Conservation (phyloP, 2,888 invertebrate genomes). For the Leptinotarsa haldemani region DNA sequence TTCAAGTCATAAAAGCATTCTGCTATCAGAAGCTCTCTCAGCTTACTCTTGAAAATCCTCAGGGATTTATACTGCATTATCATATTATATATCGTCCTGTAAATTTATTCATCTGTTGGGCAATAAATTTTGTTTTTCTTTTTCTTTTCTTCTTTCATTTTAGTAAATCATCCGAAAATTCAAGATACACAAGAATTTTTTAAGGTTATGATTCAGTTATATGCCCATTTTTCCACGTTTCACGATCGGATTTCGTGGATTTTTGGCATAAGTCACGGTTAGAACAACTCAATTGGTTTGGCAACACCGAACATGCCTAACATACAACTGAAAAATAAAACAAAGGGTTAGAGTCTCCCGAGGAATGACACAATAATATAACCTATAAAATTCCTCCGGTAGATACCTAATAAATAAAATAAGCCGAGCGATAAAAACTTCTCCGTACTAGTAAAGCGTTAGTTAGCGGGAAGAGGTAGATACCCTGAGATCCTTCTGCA, state of each 20-base stretch:
- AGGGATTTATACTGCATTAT: too few species aligned
- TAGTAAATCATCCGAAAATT: neutral
- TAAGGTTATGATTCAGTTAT: too few species aligned
- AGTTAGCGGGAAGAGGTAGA: constrained; percentile 41
- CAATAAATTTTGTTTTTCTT: neutral
- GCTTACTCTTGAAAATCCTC: too few species aligned
- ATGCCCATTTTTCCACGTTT: too few species aligned
- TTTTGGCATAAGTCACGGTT: too few species aligned
- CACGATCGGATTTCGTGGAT: too few species aligned
- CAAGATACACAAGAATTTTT: too few species aligned
- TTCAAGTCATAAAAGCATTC: too few species aligned
- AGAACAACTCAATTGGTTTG: too few species aligned
- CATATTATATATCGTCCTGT: neutral
- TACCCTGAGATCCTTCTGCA: constrained; percentile 35
- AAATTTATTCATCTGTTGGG: neutral
- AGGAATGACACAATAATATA: constrained; percentile 39
- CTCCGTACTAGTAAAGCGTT: constrained; percentile 44
- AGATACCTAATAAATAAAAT: constrained; percentile 46
- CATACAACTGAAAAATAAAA: constrained; percentile 6
- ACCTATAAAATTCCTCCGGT: constrained; percentile 41
- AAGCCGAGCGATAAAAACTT: constrained; percentile 41
- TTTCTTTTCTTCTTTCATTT: neutral
- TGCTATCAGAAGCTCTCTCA: too few species aligned
- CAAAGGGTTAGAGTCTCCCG: constrained; percentile 36
- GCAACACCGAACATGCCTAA: neutral